These are phyloP conservation scores for Drosophila kanapiae DNA, from an alignment of 1,140 invertebrate species.

Conservation along the genomic window DNA sequence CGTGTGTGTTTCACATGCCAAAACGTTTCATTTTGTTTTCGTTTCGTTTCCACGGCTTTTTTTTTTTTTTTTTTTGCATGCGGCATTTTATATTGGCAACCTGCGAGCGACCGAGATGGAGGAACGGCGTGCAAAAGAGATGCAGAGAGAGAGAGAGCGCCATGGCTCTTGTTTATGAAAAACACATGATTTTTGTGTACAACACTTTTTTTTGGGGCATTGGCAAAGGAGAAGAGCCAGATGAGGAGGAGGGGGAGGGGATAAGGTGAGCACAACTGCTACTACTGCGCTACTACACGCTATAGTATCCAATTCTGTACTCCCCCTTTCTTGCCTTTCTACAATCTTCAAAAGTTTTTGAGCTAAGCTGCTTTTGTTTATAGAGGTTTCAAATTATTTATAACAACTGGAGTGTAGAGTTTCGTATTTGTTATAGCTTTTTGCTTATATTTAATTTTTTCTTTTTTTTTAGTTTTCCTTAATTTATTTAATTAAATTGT, in stretches of 20 bases:
- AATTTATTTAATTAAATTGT: not conserved
- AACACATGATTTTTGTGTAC: conserved; percentile 77
- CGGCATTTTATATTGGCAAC: conserved; percentile 76
- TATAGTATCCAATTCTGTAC: conserved; percentile 9
- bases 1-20: conserved; percentile 62
- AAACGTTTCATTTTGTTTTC: conserved; percentile 54
- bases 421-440: not conserved
- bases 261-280: conserved; percentile 16
- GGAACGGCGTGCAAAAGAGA: conserved; percentile 25
- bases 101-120: conserved; percentile 44
- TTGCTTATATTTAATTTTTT: not conserved
- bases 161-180: conserved; percentile 63
- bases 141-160: conserved; percentile 1
- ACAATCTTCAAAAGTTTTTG: not conserved
- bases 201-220: conserved; percentile 43
- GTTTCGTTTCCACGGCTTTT: conserved; percentile 30
- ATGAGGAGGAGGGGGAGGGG: not conserved
- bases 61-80: conserved; percentile 60
- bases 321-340: not conserved
- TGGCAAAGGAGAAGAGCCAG: conserved; percentile 2
- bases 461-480: not conserved
- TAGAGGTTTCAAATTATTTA: not conserved
- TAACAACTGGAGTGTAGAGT: conserved; percentile 1
- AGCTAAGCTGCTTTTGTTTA: conserved; percentile 5
- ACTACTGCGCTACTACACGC: conserved; percentile 22